Evolutionary conservation across 2,113 vertebrate genomes (phyloP).

Genomic region (Anhinga rufa): DNA sequence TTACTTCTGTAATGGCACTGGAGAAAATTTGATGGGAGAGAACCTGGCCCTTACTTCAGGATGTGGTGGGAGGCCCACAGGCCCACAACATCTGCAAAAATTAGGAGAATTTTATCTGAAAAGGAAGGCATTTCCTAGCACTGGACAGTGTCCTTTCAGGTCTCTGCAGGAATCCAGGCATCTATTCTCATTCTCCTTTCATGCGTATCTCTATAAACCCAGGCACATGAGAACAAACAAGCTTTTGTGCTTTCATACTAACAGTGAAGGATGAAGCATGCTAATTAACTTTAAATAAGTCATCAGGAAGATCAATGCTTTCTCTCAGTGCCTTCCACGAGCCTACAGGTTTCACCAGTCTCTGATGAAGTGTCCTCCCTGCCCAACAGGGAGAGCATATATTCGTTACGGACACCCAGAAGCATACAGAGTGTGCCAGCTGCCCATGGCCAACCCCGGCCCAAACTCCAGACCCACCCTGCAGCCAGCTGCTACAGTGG

Average conservation of each 20-base stretch:
- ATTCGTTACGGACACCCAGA: rapidly evolving
- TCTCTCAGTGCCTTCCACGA: background rate
- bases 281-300: background rate
- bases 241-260: background rate
- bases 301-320: background rate
- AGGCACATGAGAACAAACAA: background rate
- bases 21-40: background rate
- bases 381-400: rapidly evolving
- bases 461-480: background rate
- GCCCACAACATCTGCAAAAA: background rate
- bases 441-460: background rate
- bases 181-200: background rate
- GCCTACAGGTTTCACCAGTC: background rate
- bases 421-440: background rate
- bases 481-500: background rate
- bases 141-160: background rate
- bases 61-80: background rate
- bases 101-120: background rate
- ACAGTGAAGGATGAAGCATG: background rate
- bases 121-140: background rate
- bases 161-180: background rate
- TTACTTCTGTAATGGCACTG: background rate
- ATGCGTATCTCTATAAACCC: background rate
- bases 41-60: background rate
- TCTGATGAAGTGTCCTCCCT: background rate